A percentile compares a stretch with the other conserved stretches of the same genome.
phyloP scores from a whole-genome alignment of 2,797 vertebrate species.

The Pipistrellus pipistrellus region DNA sequence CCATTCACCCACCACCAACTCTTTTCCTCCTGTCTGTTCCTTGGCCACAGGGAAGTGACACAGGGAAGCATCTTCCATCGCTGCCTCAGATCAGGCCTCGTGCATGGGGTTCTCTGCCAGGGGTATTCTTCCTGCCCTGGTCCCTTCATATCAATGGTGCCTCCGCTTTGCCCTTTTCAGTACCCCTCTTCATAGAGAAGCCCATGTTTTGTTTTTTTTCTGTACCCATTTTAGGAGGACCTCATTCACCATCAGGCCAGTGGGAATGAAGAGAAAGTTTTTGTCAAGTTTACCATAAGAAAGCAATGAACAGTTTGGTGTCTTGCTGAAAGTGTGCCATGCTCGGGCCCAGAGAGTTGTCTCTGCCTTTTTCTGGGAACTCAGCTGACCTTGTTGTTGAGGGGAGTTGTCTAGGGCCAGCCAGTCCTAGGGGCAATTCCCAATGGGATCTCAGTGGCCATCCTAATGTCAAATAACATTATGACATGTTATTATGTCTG shows the following conservation, averaged over 20 bases:
- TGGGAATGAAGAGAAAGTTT: conserved; percentile 55
- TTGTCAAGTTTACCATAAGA: conserved; percentile 55
- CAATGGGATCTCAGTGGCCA: background rate
- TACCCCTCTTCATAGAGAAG: background rate
- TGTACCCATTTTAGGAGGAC: conserved; percentile 23
- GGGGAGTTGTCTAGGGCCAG: background rate
- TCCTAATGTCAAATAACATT: conserved; percentile 20
- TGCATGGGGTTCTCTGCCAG: background rate
- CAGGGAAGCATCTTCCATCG: background rate
- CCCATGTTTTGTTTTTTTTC: background rate
- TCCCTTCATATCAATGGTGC: background rate
- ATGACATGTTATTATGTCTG: background rate
- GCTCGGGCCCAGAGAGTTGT: background rate
- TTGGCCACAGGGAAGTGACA: background rate
- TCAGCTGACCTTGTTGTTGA: background rate
- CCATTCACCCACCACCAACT: background rate
- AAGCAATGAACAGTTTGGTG: background rate
- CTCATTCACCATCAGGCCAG: conserved; percentile 17
- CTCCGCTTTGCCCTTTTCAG: background rate
- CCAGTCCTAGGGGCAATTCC: background rate
- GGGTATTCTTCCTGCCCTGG: background rate
- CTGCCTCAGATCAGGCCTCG: background rate
- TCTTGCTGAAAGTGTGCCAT: background rate
- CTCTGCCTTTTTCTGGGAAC: conserved; percentile 18
- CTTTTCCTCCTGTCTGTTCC: background rate